Evolutionary conservation across 2,113 vertebrate genomes (phyloP).

Genomic region (Falcunculus frontatus): DNA sequence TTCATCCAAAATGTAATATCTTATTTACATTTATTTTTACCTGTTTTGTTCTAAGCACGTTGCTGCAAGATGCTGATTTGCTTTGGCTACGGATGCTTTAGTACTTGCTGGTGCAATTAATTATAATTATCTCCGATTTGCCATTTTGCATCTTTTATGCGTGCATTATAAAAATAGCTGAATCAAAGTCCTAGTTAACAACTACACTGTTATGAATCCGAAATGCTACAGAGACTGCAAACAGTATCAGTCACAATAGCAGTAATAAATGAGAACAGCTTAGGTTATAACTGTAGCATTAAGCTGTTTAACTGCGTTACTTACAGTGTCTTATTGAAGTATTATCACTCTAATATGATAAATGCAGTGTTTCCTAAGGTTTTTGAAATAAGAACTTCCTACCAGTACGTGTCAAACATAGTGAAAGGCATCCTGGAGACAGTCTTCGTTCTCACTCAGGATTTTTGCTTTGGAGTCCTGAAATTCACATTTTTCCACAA

Average conservation of each 20-base stretch:
- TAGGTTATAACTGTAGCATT: background rate
- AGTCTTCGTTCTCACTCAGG: background rate
- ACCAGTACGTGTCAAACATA: background rate
- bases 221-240: background rate
- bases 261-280: background rate
- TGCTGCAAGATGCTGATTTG: background rate
- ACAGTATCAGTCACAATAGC: background rate
- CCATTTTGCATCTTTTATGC: background rate
- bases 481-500: background rate
- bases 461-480: background rate
- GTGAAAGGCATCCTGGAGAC: background rate
- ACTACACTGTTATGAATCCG: background rate
- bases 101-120: background rate
- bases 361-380: background rate
- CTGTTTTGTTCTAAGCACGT: background rate
- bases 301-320: background rate
- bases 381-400: background rate
- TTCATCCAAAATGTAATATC: background rate
- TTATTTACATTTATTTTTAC: background rate
- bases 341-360: background rate
- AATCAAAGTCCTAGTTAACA: background rate
- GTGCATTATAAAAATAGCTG: background rate
- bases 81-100: background rate
- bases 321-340: background rate
- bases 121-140: background rate